Evolutionary conservation across 2,888 invertebrate genomes (phyloP), one percentile per base, ranked within the genome.

Genomic region (Acleris emargana): DNA sequence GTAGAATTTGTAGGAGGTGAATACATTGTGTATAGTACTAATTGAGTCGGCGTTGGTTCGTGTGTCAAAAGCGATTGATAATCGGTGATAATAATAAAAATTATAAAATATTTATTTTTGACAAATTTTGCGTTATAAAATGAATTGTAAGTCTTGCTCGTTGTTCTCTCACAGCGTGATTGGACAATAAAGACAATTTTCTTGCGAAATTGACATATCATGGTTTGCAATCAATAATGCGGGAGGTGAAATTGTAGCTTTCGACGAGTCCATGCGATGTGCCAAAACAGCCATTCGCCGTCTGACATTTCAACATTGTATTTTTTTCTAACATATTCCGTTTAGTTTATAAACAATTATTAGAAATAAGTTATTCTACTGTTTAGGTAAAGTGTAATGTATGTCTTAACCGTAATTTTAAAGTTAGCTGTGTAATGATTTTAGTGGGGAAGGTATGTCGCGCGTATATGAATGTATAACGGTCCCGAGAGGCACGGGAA

Each of bases 281-380:
- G 90, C 89, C 90, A 90, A 90, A 88, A 69, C 50, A 68, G 77
- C 78, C 84, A 79, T 78, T 68, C 76, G 76, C 78, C 79, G 76
- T 75, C 73, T 73, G 76, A 72, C 68, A 70, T 68, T 62, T 73
- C 73, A 74, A 73, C 71, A 71, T 75, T 72, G 61, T 59, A 53
- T 57, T 69, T 63, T 75, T 82, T 75, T 80, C 76, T 76, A 79
- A 80, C 83, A 81, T 86, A 86, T 86, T 88, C 88, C 82, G 83
- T 82, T 86, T 89, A 88, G 87, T 75, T 80, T 82, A 79, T 89
- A 84, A 88, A 86, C 88, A 83, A 80, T 86, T 86, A 78, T 68
- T 90, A 89, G 88, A 73, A 79, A 76, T 91, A 91, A 91, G 89
- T 87, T 86, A 90, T 87, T 87, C 82, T 89, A 89, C 82, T 87